A percentile compares a stretch with the other conserved stretches of the same genome.
Conservation (phyloP, 1,140 invertebrate species). For the Idris sp. region DNA sequence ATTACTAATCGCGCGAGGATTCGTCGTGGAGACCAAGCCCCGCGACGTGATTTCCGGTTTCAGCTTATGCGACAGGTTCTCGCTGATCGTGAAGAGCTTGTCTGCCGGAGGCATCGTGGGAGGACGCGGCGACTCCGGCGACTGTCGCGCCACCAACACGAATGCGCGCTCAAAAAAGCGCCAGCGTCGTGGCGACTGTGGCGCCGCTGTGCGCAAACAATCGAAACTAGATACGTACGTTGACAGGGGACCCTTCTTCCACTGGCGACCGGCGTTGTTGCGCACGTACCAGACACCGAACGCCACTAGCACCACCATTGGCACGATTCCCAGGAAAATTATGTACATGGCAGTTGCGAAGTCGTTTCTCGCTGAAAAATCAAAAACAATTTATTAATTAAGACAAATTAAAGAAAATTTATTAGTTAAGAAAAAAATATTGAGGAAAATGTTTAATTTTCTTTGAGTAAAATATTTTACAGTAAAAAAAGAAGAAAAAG, state of each 20-base stretch:
- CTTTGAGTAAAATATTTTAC: no score
- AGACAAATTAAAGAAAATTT: no score
- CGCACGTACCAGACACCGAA: constrained; percentile 86
- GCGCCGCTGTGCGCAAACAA: constrained; percentile 64
- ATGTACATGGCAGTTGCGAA: constrained; percentile 87
- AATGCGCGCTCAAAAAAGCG: constrained; percentile 59
- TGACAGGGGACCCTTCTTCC: constrained; percentile 83
- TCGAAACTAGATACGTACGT: constrained; percentile 83
- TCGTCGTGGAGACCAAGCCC: constrained; percentile 85
- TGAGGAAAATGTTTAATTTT: no score
- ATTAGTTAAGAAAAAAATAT: no score
- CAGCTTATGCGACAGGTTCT: constrained; percentile 59
- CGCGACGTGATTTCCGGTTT: constrained; percentile 83
- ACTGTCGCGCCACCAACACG: constrained; percentile 43
- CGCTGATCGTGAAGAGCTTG: constrained; percentile 70
- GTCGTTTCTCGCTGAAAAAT: constrained; percentile 84
- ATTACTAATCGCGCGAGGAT: constrained; percentile 80
- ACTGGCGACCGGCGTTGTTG: constrained; percentile 82
- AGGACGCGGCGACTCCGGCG: constrained; percentile 29
- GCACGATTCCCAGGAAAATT: constrained; percentile 90
- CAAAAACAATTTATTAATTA: no score
- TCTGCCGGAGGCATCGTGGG: constrained; percentile 25
- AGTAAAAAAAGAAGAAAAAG: no score
- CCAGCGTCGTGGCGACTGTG: constrained; percentile 20
- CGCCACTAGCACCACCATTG: constrained; percentile 81